A percentile compares a stretch with the other conserved stretches of the same genome.
Evolutionary conservation across 2,888 invertebrate genomes (phyloP).

Genomic region (Cryptops parisi): DNA sequence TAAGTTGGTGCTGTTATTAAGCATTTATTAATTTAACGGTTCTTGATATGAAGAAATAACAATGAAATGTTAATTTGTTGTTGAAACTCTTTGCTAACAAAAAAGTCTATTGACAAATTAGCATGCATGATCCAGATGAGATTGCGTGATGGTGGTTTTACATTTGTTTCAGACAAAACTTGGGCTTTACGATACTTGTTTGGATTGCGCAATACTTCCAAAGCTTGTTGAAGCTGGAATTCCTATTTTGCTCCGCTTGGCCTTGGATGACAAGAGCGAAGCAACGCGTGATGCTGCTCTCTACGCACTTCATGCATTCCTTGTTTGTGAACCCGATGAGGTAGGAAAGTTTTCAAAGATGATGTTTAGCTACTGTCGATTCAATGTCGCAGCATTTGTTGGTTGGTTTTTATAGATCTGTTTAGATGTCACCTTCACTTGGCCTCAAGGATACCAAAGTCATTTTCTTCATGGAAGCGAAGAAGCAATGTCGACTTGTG

Average conservation of each 20-base stretch:
- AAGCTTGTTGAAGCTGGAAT: constrained; percentile 48
- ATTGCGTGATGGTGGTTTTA: too few relatives aligned
- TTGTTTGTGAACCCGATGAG: constrained; percentile 66
- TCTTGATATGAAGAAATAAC: neutral
- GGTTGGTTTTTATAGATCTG: too few relatives aligned
- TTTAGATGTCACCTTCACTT: too few relatives aligned
- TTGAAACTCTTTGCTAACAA: too few relatives aligned
- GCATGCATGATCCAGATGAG: too few relatives aligned
- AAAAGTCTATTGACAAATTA: too few relatives aligned
- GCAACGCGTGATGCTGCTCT: constrained; percentile 59
- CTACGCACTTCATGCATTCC: constrained; percentile 54
- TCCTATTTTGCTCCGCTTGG: constrained; percentile 65
- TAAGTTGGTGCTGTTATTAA: too few relatives aligned
- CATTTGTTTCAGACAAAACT: constrained; percentile 5
- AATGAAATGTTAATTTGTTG: too few relatives aligned
- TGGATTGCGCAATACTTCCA: constrained; percentile 38
- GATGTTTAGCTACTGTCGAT: too few relatives aligned
- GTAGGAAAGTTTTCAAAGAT: too few relatives aligned
- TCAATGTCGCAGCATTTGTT: constrained; percentile 43
- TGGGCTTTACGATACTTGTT: constrained; percentile 12
- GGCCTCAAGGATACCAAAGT: too few relatives aligned
- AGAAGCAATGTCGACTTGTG: constrained; percentile 20
- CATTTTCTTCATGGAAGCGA: constrained; percentile 35
- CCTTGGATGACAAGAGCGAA: constrained; percentile 66
- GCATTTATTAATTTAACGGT: neutral